Evolutionary conservation across 2,888 invertebrate species (phyloP).

Genomic region (Dione vanillae): DNA sequence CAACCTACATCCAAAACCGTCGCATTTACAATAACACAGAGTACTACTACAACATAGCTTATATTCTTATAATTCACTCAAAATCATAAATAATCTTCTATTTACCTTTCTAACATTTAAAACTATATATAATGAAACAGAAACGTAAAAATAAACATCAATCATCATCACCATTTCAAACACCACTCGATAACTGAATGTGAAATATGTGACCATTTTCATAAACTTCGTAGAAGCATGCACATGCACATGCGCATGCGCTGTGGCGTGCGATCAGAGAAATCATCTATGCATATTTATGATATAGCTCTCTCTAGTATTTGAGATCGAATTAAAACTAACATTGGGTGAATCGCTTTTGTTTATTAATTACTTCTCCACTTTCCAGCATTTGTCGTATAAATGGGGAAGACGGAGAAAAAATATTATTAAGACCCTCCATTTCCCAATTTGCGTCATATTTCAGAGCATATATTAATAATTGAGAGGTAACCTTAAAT

Average conservation of each 20-base stretch:
- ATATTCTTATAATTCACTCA: too few relatives aligned
- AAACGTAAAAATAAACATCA: not conserved
- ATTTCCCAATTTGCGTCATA: too few relatives aligned
- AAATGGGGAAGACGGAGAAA: not conserved
- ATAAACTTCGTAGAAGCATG: constrained; percentile 35
- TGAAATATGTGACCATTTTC: constrained; percentile 28
- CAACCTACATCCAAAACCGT: too few relatives aligned
- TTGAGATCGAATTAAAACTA: constrained; percentile 38
- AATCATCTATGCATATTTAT: constrained; percentile 79
- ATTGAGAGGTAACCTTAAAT: too few relatives aligned
- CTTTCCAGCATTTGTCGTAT: not conserved
- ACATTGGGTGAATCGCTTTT: constrained; percentile 18
- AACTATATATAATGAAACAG: too few relatives aligned
- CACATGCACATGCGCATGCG: constrained; percentile 29
- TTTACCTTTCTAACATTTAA: too few relatives aligned
- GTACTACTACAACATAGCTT: too few relatives aligned
- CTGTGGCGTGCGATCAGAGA: constrained; percentile 72
- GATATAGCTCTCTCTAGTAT: constrained; percentile 63
- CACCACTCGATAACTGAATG: not conserved
- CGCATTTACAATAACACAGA: too few relatives aligned
- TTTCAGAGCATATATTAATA: too few relatives aligned
- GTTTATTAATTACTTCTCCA: constrained; percentile 5
- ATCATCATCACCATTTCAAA: not conserved
- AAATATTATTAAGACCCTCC: too few relatives aligned
- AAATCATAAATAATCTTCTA: too few relatives aligned